Conservation (phyloP, 2,888 invertebrate species). For the Nephrotoma guestfalica region DNA sequence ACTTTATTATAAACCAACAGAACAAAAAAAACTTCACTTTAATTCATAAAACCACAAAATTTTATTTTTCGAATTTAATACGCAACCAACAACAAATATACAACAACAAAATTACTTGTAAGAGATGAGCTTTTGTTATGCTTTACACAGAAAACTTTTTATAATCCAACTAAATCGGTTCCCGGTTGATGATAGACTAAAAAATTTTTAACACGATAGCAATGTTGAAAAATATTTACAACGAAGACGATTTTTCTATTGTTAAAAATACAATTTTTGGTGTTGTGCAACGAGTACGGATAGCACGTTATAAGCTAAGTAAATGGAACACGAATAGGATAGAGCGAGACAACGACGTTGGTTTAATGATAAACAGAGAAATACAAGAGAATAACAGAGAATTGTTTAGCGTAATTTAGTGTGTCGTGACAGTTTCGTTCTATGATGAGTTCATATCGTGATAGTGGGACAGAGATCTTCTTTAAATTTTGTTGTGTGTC, state of each 20-base stretch:
- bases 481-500: background rate
- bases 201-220: background rate
- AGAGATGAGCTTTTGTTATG: background rate
- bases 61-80: background rate
- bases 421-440: background rate
- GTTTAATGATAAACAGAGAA: background rate
- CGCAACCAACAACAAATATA: background rate
- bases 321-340: background rate
- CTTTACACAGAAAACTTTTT: background rate
- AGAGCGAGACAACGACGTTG: background rate
- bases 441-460: background rate
- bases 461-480: background rate
- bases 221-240: background rate
- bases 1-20: background rate
- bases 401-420: background rate
- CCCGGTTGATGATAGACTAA: background rate
- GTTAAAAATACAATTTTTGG: background rate
- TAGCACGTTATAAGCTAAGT: background rate
- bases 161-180: background rate
- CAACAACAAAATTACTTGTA: background rate
- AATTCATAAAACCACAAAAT: background rate
- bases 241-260: background rate
- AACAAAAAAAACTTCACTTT: background rate
- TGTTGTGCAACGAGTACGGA: background rate
- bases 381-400: background rate